phyloP scores from a whole-genome alignment of 2,797 vertebrate genomes.

The Megaceryle alcyon region DNA sequence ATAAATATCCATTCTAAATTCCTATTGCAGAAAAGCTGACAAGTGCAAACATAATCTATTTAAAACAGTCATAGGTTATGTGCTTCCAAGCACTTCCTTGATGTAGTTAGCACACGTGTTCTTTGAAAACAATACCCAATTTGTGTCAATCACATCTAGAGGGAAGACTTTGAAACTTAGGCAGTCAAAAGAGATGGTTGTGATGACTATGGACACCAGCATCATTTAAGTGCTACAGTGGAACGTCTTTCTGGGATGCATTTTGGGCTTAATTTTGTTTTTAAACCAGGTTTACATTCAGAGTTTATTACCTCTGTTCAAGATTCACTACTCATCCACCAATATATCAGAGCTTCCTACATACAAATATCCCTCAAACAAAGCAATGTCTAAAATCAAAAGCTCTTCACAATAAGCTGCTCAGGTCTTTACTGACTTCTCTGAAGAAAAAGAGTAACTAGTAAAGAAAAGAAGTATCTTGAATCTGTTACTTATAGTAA shows the following conservation, averaged over 20 bases:
- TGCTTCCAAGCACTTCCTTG: neutral
- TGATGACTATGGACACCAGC: neutral
- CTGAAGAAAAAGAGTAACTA: neutral
- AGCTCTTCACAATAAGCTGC: neutral
- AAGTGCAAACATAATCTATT: neutral
- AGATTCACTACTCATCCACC: neutral
- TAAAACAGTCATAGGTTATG: neutral
- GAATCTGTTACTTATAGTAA: neutral
- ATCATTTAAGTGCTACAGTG: neutral
- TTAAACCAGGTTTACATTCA: neutral
- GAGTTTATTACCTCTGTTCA: neutral
- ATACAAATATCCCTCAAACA: neutral
- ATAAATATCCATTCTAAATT: neutral
- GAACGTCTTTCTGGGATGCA: neutral
- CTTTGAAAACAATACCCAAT: neutral
- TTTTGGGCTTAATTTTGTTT: neutral
- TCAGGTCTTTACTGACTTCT: neutral
- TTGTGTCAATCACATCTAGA: neutral
- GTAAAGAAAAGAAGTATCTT: neutral
- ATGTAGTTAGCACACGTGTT: neutral
- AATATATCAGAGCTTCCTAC: neutral
- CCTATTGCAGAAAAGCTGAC: neutral
- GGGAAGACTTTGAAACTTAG: neutral
- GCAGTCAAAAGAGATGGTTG: neutral
- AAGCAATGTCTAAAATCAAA: neutral